These are phyloP conservation scores for Aporrectodea caliginosa DNA, from an alignment of 1,140 invertebrate species.

Conservation along the genomic window DNA sequence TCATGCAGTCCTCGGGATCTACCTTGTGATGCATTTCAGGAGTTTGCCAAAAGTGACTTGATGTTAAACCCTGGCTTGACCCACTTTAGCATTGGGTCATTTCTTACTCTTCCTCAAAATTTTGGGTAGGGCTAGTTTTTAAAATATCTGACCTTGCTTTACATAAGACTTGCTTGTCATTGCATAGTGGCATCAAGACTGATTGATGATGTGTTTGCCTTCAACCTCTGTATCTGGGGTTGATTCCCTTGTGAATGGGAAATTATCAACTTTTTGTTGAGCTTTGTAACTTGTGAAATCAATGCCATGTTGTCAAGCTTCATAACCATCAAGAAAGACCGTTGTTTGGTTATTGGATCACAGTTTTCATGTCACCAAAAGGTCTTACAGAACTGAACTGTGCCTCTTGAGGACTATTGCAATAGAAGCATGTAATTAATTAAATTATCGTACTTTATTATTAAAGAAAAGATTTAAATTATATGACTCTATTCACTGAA, in stretches of 20 bases:
- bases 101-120: constrained; percentile 87
- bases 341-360: too few species aligned
- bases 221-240: background rate
- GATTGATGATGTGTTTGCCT: constrained; percentile 11
- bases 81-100: constrained; percentile 77
- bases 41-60: constrained; percentile 72
- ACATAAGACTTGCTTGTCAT: constrained; percentile 41
- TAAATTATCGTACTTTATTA: too few species aligned
- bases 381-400: too few species aligned
- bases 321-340: too few species aligned
- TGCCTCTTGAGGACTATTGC: too few species aligned
- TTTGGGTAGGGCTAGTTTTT: constrained; percentile 68
- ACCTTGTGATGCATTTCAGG: constrained; percentile 71
- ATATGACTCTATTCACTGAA: too few species aligned
- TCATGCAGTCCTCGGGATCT: constrained; percentile 80
- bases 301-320: too few species aligned
- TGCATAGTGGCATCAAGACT: constrained; percentile 43
- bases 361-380: too few species aligned
- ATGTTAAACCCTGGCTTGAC: constrained; percentile 73
- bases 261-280: constrained; percentile 30
- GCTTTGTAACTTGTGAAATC: constrained; percentile 12
- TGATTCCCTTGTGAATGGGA: constrained; percentile 22
- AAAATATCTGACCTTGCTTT: constrained; percentile 15
- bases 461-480: too few species aligned
- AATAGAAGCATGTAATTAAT: too few species aligned